Percentiles rank a stretch among this genome's conserved stretches.
phyloP scores from a whole-genome alignment of 2,888 invertebrate species.

The Rhynchonema sp. region DNA sequence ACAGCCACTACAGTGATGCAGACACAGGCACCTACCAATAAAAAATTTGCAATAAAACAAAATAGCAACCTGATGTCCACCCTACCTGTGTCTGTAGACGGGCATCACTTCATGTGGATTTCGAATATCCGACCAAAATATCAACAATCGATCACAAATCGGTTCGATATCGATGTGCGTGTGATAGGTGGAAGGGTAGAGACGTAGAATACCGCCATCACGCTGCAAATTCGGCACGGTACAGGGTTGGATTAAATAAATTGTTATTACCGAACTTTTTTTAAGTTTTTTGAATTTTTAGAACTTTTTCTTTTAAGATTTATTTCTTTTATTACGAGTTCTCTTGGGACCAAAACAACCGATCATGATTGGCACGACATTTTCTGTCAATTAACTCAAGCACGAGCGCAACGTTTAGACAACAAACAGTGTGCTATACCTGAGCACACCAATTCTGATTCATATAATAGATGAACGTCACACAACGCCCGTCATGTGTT shows the following conservation, averaged over 20 bases:
- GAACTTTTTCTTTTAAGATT: background rate
- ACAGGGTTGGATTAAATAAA: too few species aligned
- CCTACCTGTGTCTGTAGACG: conserved; percentile 52
- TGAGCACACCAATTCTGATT: conserved; percentile 77
- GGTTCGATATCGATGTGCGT: conserved; percentile 72
- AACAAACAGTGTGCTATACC: conserved; percentile 31
- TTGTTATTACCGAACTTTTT: background rate
- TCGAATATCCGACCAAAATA: conserved; percentile 90
- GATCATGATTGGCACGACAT: too few species aligned
- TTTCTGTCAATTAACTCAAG: too few species aligned
- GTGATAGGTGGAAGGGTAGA: conserved; percentile 67
- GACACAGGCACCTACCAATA: too few species aligned
- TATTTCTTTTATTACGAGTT: too few species aligned
- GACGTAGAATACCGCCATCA: conserved; percentile 64
- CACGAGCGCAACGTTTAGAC: too few species aligned
- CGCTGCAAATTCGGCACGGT: too few species aligned
- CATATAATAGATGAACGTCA: conserved; percentile 91
- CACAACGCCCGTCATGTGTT: conserved; percentile 79
- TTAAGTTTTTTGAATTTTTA: background rate
- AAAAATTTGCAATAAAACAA: background rate
- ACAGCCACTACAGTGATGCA: too few species aligned
- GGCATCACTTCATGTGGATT: conserved; percentile 95
- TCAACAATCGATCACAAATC: conserved; percentile 70
- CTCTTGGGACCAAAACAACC: too few species aligned
- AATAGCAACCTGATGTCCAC: background rate